Conservation (phyloP, 2,797 vertebrate species). For the Trematomus bernacchii region DNA sequence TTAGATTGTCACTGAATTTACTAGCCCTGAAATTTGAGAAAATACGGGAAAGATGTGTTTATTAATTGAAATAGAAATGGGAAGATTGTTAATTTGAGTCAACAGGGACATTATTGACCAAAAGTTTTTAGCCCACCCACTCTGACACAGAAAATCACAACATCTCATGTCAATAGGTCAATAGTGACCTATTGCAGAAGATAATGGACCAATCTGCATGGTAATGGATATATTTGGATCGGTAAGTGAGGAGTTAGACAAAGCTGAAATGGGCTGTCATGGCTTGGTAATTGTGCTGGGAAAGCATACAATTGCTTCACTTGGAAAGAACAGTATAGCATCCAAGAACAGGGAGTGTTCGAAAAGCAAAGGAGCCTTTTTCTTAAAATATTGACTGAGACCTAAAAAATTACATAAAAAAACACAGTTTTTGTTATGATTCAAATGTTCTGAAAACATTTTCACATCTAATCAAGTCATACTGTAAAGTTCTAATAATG, state of each 20-base stretch:
- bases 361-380: conserved; percentile 56
- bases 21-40: background rate
- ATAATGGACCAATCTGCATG: conserved; percentile 79
- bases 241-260: conserved; percentile 73
- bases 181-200: conserved; percentile 62
- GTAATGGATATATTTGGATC: conserved; percentile 77
- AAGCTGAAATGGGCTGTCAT: conserved; percentile 76
- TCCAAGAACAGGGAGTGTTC: conserved; percentile 49
- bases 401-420: background rate
- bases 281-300: conserved; percentile 74
- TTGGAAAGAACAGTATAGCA: conserved; percentile 63
- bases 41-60: background rate
- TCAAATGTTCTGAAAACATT: background rate
- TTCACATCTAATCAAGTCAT: background rate
- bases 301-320: conserved; percentile 68
- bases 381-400: conserved; percentile 40
- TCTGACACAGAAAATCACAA: conserved; percentile 57
- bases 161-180: too few relatives aligned
- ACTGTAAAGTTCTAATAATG: background rate
- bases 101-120: conserved; percentile 46
- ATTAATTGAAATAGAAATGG: conserved; percentile 29
- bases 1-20: conserved; percentile 22
- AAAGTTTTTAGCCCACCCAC: conserved; percentile 43
- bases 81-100: conserved; percentile 18
- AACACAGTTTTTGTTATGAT: background rate